phyloP scores from a whole-genome alignment of 2,797 vertebrate species.

The Sylvilagus floridanus region DNA sequence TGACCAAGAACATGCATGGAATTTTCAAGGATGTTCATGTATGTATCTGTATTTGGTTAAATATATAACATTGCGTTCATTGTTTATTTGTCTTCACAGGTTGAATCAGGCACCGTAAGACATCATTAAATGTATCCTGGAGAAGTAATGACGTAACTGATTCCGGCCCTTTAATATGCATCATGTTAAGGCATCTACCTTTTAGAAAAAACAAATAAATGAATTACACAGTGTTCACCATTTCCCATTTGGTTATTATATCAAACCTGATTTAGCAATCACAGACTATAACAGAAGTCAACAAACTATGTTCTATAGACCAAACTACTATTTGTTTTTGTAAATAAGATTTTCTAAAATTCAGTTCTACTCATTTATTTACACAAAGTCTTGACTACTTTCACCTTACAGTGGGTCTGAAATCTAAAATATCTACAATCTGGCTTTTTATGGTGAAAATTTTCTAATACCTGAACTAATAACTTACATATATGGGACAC shows the following conservation, averaged over 20 bases:
- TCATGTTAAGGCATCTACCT: background rate
- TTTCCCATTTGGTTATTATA: background rate
- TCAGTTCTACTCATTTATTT: background rate
- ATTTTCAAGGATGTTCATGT: constrained; percentile 13
- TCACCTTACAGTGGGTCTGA: background rate
- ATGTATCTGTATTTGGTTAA: constrained; percentile 39
- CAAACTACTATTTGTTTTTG: background rate
- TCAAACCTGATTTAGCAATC: background rate
- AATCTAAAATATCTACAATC: background rate
- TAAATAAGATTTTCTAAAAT: background rate
- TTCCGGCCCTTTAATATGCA: background rate
- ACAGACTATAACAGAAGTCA: background rate
- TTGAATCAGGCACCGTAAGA: constrained; percentile 59
- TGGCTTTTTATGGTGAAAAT: background rate
- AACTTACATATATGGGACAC: background rate
- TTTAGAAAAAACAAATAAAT: background rate
- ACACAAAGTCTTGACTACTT: background rate
- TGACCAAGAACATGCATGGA: background rate
- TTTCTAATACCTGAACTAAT: background rate
- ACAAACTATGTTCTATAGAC: background rate
- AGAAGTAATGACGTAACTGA: constrained; percentile 27
- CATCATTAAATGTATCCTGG: constrained; percentile 42
- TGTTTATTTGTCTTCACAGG: constrained; percentile 56
- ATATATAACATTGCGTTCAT: constrained; percentile 41
- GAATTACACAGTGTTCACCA: background rate